Evolutionary conservation across 2,888 invertebrate species (phyloP), one percentile per base, ranked within the genome.

Genomic region (Brachynemurus nebulosus): DNA sequence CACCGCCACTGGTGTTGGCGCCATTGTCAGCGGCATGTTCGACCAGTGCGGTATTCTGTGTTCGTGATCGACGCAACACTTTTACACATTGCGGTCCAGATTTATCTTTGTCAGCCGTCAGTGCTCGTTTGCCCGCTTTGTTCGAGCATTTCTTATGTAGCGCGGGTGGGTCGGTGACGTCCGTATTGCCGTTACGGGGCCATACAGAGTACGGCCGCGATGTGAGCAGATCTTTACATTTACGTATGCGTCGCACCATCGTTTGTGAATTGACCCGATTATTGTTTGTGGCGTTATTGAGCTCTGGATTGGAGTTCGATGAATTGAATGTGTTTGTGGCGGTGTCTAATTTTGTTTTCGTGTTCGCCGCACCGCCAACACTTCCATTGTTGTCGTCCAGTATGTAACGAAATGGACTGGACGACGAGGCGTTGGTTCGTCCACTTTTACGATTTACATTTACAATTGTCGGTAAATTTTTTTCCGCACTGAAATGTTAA

Each of bases 91-190:
- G 57, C 5, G 61, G 58, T 48, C 54, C 59, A 43, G 52, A 46
- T 52, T 61, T 58, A 48, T 63, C 60, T 51, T 60, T 62, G 34
- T 64, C 63, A 36, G 58, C 50, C 43, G 53, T 55, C 12, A 64
- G 52, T 5, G 62, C 55, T 44, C 63, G 52, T 52, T 64, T 64
- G 38, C 57, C 58, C 34, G 63, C 55, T 51, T 62, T 63, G 14
- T 57, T 47, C 37, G 50, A 51, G 48, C 52, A 55, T 20, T 23
- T 20, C 27, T 30, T 46, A 14, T n/a, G 18, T 37, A 21, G 12
- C 16, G 17, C 25, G 14, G 21, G 39, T 44, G 18, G 14, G 2
- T 9, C 39, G 1, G n/a, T 39, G 3, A 12, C 21, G 8, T 39
- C 20, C 6, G 12, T 21, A 6, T 23, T 12, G 2, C 39, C 19